Evolutionary conservation across 2,888 invertebrate genomes (phyloP).

Genomic region (Aspidapion aeneum): DNA sequence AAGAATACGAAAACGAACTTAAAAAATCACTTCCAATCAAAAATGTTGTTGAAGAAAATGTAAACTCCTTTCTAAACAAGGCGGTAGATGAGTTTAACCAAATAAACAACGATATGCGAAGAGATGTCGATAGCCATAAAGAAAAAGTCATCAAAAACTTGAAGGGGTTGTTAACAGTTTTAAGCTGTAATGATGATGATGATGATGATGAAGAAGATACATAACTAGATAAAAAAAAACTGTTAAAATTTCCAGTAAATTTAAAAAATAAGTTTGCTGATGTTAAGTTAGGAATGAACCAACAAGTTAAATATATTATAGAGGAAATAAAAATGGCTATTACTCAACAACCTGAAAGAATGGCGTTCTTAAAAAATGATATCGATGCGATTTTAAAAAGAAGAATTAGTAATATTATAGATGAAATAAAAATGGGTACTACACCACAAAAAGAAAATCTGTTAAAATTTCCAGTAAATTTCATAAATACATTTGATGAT

Average conservation of each 20-base stretch:
- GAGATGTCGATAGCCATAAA: background rate
- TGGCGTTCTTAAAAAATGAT: background rate
- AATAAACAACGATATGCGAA: background rate
- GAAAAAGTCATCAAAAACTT: background rate
- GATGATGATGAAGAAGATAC: background rate
- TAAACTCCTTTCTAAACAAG: background rate
- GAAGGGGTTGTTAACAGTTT: too few relatives aligned
- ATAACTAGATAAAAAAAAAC: background rate
- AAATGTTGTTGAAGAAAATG: background rate
- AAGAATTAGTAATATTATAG: too few relatives aligned
- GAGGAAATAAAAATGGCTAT: background rate
- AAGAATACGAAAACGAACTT: too few relatives aligned
- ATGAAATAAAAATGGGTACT: too few relatives aligned
- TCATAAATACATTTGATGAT: too few relatives aligned
- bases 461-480: too few relatives aligned
- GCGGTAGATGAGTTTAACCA: background rate
- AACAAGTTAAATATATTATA: background rate
- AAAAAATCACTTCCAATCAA: background rate
- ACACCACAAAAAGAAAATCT: too few relatives aligned
- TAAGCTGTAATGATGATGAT: background rate
- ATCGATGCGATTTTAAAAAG: background rate
- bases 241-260: background rate
- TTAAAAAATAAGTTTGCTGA: background rate
- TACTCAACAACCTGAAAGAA: background rate
- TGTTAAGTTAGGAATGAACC: background rate